Evolutionary conservation across 2,113 vertebrate species (phyloP).

Genomic region (Cyanoderma ruficeps): DNA sequence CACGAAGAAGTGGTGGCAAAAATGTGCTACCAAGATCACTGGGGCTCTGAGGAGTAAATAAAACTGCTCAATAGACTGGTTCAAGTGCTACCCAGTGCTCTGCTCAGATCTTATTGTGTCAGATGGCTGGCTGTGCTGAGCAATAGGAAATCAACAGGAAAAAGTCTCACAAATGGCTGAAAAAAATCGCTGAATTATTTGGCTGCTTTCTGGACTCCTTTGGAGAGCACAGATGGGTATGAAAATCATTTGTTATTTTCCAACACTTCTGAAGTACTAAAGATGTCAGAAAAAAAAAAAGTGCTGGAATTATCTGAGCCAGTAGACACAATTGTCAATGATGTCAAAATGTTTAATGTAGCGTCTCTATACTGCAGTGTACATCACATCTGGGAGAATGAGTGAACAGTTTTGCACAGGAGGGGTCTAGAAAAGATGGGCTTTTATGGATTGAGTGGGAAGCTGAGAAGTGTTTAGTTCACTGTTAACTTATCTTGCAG

Average conservation of each 20-base stretch:
- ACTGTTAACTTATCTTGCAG: background rate
- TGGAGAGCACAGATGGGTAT: background rate
- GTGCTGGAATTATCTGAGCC: background rate
- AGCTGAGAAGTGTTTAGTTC: background rate
- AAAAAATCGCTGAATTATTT: background rate
- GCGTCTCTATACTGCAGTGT: background rate
- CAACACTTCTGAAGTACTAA: constrained; percentile 2
- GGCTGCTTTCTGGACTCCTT: constrained; percentile 4
- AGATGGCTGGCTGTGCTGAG: background rate
- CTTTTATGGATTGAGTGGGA: background rate
- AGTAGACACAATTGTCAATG: background rate
- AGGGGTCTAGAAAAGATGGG: background rate
- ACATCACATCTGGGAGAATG: background rate
- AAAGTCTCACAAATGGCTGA: background rate
- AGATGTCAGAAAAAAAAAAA: background rate
- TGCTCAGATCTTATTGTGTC: background rate
- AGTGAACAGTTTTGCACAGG: background rate
- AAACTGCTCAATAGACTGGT: background rate
- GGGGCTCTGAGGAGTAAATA: background rate
- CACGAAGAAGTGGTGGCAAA: background rate
- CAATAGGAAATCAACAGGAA: background rate
- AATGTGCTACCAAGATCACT: background rate
- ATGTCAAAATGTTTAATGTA: constrained; percentile 18
- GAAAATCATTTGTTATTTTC: constrained; percentile 10
- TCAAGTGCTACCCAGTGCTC: background rate